These are phyloP conservation scores for Stichodactyla mertensii DNA, from an alignment of 64 coral and sea anemone genomes.

Conservation along the genomic window DNA sequence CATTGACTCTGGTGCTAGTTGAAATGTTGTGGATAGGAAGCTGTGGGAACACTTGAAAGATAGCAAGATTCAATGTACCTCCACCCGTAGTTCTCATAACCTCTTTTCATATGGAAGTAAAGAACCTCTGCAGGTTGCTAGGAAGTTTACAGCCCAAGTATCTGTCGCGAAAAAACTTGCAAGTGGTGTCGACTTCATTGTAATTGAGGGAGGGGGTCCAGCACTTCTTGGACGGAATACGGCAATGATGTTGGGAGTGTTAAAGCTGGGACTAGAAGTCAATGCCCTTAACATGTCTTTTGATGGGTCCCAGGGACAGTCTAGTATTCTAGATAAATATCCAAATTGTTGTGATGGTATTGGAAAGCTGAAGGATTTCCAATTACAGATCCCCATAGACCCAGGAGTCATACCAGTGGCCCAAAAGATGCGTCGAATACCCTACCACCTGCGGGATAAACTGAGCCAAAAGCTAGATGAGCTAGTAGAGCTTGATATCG, in stretches of 20 bases:
- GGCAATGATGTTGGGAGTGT: neutral
- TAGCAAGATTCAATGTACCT: conserved; percentile 23
- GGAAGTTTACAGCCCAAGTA: neutral
- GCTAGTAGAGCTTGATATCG: conserved; percentile 18
- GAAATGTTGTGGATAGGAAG: conserved; percentile 28
- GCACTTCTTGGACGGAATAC: neutral
- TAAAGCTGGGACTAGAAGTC: conserved; percentile 28
- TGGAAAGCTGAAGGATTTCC: too few species aligned
- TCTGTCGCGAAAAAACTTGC: neutral
- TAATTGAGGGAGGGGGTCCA: conserved; percentile 13
- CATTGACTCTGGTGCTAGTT: conserved; percentile 51
- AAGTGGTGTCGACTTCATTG: conserved; percentile 36
- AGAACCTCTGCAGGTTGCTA: conserved; percentile 18
- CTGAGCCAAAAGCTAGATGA: conserved; percentile 20
- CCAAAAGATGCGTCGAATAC: too few species aligned
- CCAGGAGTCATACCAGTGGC: too few species aligned
- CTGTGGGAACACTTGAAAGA: conserved; percentile 48
- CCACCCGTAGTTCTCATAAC: conserved; percentile 18
- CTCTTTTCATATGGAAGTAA: conserved; percentile 49
- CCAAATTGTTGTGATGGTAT: too few species aligned
- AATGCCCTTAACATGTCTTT: too few species aligned
- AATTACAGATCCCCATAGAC: too few species aligned
- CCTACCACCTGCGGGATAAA: conserved; percentile 42
- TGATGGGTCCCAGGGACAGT: too few species aligned
- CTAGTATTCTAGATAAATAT: too few species aligned